Percentiles rank a stretch among this genome's conserved stretches.
These are phyloP conservation scores for Latheticus oryzae DNA, from an alignment of 2,888 invertebrate genomes.

Conservation along the genomic window DNA sequence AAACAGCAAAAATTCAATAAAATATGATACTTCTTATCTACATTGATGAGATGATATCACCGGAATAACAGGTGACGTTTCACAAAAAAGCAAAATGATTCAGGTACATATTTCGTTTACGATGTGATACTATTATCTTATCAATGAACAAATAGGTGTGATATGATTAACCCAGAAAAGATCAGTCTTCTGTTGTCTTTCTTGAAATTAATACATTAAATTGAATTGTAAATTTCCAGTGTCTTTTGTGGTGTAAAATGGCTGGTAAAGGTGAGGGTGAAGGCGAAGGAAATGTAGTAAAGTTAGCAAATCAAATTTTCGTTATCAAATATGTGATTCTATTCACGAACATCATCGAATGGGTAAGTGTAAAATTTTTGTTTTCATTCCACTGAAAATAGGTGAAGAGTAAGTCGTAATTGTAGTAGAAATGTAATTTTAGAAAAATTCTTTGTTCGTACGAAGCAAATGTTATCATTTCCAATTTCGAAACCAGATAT, in stretches of 20 bases:
- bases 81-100: too few relatives aligned
- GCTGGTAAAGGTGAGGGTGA: conserved; percentile 70
- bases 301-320: conserved; percentile 81
- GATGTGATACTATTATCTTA: conserved; percentile 51
- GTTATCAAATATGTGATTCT: conserved; percentile 85
- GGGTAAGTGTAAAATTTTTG: conserved; percentile 72
- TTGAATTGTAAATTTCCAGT: too few relatives aligned
- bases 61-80: too few relatives aligned
- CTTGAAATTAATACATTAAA: conserved; percentile 19
- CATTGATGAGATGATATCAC: too few relatives aligned
- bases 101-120: conserved; percentile 40
- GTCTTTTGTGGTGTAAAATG: conserved; percentile 62
- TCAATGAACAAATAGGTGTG: conserved; percentile 54
- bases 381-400: conserved; percentile 4
- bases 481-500: conserved; percentile 16
- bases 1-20: too few relatives aligned
- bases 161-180: conserved; percentile 46
- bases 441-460: conserved; percentile 3
- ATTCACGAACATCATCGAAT: conserved; percentile 82
- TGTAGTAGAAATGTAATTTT: conserved; percentile 1
- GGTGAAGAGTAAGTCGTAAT: too few relatives aligned
- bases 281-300: conserved; percentile 69
- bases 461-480: neutral
- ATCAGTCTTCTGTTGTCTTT: conserved; percentile 36
- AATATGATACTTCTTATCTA: too few relatives aligned